A percentile compares a stretch with the other conserved stretches of the same genome.
Evolutionary conservation across 1,140 invertebrate genomes (phyloP).

Genomic region (Steinernema feltiae): DNA sequence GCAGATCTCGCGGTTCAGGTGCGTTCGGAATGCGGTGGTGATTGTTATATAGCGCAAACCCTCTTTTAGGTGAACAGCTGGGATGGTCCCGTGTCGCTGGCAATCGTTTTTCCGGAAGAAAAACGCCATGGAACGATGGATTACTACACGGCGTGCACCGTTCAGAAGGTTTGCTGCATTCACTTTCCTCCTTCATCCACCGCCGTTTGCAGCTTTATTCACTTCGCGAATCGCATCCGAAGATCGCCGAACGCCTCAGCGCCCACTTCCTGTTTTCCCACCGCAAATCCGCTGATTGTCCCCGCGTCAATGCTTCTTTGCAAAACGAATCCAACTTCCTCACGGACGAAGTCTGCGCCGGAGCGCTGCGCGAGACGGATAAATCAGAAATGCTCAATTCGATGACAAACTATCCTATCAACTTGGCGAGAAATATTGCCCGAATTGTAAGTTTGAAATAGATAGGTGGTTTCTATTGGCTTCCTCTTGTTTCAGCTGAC

Average conservation of each 20-base stretch:
- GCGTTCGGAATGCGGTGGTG: not conserved
- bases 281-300: not conserved
- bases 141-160: not conserved
- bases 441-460: not conserved
- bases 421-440: conserved; percentile 17
- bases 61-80: conserved; percentile 20
- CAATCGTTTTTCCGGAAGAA: not conserved
- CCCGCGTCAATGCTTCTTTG: not conserved
- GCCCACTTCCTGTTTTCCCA: conserved; percentile 13
- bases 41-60: not conserved
- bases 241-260: not conserved
- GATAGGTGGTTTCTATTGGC: not conserved
- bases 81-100: conserved; percentile 19
- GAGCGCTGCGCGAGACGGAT: too few species aligned
- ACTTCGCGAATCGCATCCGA: not conserved
- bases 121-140: not conserved
- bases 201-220: not conserved
- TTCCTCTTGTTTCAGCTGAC: not conserved
- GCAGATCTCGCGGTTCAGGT: not conserved
- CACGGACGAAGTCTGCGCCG: not conserved
- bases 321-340: not conserved
- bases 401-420: conserved; percentile 1
- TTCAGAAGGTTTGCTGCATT: not conserved
- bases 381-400: not conserved
- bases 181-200: not conserved